Evolutionary conservation across 2,113 vertebrate species (phyloP), one percentile per base, ranked within the genome.

Genomic region (Noctilio leporinus): DNA sequence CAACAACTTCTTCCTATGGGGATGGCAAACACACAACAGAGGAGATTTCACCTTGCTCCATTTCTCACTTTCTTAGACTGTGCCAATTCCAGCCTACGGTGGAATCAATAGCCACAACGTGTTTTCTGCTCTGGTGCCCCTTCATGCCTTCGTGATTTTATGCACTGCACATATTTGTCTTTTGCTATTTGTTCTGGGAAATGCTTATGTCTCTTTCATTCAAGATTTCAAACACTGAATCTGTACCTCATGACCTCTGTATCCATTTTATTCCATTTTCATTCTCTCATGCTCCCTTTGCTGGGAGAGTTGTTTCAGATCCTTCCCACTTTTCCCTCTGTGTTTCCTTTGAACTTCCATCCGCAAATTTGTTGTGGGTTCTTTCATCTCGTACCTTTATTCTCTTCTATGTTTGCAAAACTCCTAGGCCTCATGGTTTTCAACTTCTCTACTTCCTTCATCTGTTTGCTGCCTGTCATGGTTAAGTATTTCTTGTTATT

Each of bases 371-470:
- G 10, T 17, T 7, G 0, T 59, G 83, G 43, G 4, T 49, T 83
- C 59, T 91, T 70, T 91, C 11, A 30, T 62, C 35, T 38, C 20
- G 35, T 85, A 28, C 17, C n/a, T 94, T 89, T 80, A n/a, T 80
- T 57, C 28, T 95, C 49, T 24, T 35, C 28, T 65, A 33, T 47
- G 57, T 67, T 43, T 45, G 38, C 3, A 49, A 11, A 12, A 15
- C 17, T 67, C 38, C 19, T 12, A 35, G 5, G 10, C 24, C 67
- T 65, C 40, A 8, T 4, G 0, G 12, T 24, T 80, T 20, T 89
- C 38, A 89, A 30, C 16, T 11, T 70, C 8, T 64, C 20, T 14
- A 43, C 4, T 69, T 59, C 67, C 62, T 88, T 49, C n/a, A 49
- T 67, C 35, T 28, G 53, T 33, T 59, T 76, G 72, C 45, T 92